phyloP scores from a whole-genome alignment of 2,113 vertebrate species.

The Nothocercus julius region DNA sequence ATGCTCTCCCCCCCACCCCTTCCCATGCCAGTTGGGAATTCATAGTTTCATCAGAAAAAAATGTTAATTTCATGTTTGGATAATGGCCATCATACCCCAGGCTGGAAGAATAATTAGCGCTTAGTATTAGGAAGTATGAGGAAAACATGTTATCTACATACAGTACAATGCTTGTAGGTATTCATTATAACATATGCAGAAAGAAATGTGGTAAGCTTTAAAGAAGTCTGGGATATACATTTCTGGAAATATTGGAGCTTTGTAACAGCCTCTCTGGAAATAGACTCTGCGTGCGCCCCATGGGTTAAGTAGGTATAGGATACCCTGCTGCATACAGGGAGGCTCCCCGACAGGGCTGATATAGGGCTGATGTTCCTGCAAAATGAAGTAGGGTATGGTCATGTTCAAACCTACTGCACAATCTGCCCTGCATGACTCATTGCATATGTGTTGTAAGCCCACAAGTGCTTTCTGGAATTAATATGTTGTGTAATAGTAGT shows the following conservation, averaged over 20 bases:
- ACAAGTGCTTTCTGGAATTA: neutral
- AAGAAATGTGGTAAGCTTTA: neutral
- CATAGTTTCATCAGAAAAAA: neutral
- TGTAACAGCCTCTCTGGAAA: accelerated
- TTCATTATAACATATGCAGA: accelerated
- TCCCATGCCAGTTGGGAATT: accelerated
- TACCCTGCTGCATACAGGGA: accelerated
- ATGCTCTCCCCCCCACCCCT: accelerated
- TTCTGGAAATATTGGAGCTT: neutral
- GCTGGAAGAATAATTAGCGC: neutral
- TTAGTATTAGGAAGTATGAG: neutral
- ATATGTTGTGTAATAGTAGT: neutral
- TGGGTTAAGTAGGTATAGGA: accelerated
- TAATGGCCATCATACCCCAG: neutral
- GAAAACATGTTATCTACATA: neutral
- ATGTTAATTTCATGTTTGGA: neutral
- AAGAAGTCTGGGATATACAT: neutral
- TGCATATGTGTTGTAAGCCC: neutral
- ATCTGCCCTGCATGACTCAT: neutral
- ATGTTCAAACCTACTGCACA: neutral
- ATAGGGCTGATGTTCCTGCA: accelerated
- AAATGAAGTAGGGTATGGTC: neutral
- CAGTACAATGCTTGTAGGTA: accelerated
- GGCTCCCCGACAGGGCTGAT: neutral
- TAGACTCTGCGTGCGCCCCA: accelerated